phyloP scores from a whole-genome alignment of 2,888 invertebrate species.

The Cordilura impudica region DNA sequence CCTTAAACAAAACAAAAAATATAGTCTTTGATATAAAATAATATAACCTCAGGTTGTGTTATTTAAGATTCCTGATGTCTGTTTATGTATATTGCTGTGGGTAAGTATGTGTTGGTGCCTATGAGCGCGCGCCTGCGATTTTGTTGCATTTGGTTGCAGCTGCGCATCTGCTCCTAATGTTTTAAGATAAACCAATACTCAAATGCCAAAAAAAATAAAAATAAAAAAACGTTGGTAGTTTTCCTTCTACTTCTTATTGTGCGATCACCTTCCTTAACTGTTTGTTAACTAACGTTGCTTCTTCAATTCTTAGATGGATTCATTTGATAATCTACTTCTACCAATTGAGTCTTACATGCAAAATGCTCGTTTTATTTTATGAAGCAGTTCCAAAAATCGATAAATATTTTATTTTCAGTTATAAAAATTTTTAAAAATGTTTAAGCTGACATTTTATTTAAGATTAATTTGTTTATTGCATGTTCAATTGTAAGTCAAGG shows the following conservation, averaged over 20 bases:
- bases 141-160: conserved; percentile 59
- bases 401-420: not conserved
- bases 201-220: conserved; percentile 20
- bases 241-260: conserved; percentile 10
- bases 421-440: not conserved
- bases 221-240: conserved; percentile 28
- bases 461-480: conserved; percentile 57
- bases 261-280: not conserved
- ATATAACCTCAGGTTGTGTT: conserved; percentile 59
- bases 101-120: conserved; percentile 19
- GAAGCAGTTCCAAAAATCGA: not conserved
- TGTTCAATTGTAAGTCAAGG: not conserved
- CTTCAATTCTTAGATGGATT: conserved; percentile 39
- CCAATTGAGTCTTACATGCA: not conserved
- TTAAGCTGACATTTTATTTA: conserved; percentile 32
- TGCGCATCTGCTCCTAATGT: conserved; percentile 59
- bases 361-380: not conserved
- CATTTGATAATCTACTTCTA: conserved; percentile 31
- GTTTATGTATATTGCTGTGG: not conserved
- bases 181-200: conserved; percentile 29
- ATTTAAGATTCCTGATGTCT: conserved; percentile 35
- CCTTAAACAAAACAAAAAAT: conserved; percentile 52
- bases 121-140: conserved; percentile 50
- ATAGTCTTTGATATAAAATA: conserved; percentile 54
- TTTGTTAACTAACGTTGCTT: conserved; percentile 16